phyloP scores from a whole-genome alignment of 2,797 vertebrate genomes.

The Mycteria americana region DNA sequence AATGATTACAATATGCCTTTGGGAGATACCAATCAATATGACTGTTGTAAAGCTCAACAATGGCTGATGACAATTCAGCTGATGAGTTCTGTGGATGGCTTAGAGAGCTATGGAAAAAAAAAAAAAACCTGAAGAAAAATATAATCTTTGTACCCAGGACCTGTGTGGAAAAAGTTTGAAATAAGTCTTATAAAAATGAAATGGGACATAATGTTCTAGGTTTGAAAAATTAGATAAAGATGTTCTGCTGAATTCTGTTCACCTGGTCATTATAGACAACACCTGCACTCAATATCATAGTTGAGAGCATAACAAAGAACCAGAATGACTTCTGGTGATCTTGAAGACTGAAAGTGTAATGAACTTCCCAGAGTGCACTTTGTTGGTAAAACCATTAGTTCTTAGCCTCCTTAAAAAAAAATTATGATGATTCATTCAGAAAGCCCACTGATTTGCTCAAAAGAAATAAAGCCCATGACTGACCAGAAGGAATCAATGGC shows the following conservation, averaged over 20 bases:
- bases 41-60: not conserved
- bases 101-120: not conserved
- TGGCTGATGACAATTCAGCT: not conserved
- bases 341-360: not conserved
- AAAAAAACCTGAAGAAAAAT: not conserved
- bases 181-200: not conserved
- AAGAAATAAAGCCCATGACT: not conserved
- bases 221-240: not conserved
- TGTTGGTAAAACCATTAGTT: not conserved
- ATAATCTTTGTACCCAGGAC: not conserved
- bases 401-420: not conserved
- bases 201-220: not conserved
- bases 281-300: not conserved
- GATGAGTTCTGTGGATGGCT: not conserved
- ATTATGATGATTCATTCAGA: not conserved
- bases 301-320: not conserved
- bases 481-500: not conserved
- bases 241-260: not conserved
- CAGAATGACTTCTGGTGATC: not conserved
- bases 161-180: not conserved
- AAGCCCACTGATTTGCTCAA: not conserved
- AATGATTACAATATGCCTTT: conserved; percentile 28
- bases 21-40: conserved; percentile 30
- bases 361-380: not conserved
- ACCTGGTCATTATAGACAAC: not conserved